A percentile compares a stretch with the other conserved stretches of the same genome.
phyloP scores from a whole-genome alignment of 2,113 vertebrate species.

The Anthoscopus minutus region DNA sequence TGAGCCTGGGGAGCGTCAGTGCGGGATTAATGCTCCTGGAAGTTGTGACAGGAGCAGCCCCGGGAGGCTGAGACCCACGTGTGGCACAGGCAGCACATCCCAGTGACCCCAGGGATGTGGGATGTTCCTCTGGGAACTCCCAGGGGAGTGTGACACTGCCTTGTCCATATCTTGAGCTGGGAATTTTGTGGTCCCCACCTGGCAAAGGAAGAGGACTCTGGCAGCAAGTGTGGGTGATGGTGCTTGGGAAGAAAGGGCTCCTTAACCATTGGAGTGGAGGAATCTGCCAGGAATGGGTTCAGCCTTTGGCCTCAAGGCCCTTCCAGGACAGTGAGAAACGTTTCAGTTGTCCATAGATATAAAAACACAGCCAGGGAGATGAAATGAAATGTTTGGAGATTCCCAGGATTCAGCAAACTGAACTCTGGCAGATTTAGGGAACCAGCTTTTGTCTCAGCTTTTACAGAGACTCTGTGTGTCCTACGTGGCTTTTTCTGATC shows the following conservation, averaged over 20 bases:
- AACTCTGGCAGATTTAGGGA: background rate
- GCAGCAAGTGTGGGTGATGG: background rate
- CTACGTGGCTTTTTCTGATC: background rate
- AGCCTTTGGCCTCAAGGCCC: background rate
- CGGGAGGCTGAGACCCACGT: background rate
- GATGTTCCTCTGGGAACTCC: background rate
- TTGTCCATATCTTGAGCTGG: rapidly evolving
- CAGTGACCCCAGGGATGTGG: background rate
- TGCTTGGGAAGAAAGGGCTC: background rate
- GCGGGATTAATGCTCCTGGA: background rate
- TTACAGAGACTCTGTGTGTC: background rate
- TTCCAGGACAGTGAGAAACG: background rate
- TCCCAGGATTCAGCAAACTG: background rate
- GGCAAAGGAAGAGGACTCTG: background rate
- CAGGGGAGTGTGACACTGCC: background rate
- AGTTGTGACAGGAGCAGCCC: background rate
- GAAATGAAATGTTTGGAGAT: background rate
- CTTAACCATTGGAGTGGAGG: background rate
- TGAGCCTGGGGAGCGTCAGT: background rate
- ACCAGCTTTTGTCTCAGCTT: rapidly evolving
- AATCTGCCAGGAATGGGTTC: background rate
- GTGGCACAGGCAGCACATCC: background rate
- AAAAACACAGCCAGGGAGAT: background rate
- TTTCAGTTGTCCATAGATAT: background rate
- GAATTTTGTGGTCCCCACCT: background rate